Evolutionary conservation across 2,888 invertebrate genomes (phyloP).

Genomic region (Phoenoteleia sp.): DNA sequence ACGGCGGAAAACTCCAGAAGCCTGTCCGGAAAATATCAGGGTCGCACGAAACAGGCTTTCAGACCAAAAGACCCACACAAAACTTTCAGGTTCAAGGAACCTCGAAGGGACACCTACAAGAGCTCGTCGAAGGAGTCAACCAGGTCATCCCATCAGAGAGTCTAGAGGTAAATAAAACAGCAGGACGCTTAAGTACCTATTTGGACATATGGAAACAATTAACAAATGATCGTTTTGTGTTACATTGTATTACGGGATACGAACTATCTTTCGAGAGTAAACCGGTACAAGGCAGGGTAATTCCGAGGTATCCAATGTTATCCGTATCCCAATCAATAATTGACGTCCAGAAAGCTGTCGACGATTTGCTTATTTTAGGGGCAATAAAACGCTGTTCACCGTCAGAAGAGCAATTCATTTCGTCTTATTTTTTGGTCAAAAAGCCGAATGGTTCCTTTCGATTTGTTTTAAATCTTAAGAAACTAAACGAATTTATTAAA

Average conservation of each 20-base stretch:
- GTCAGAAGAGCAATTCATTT: background rate
- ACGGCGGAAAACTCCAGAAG: slow-evolving; percentile 10
- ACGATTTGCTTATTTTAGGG: background rate
- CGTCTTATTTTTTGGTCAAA: background rate
- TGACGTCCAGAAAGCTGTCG: background rate
- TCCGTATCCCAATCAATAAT: background rate
- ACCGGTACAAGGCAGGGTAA: background rate
- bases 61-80: background rate
- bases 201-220: background rate
- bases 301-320: background rate
- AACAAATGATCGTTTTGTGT: background rate
- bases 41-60: background rate
- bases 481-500: background rate
- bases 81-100: background rate
- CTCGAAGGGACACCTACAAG: background rate
- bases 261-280: background rate
- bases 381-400: background rate
- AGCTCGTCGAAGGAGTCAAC: background rate
- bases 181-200: background rate
- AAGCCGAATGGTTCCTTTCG: background rate
- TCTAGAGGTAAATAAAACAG: background rate
- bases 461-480: slow-evolving; percentile 41
- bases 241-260: background rate
- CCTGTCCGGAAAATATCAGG: too few relatives aligned
- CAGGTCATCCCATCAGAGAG: background rate